Conservation (phyloP, 1,140 invertebrate genomes). For the Ylistrum balloti region DNA sequence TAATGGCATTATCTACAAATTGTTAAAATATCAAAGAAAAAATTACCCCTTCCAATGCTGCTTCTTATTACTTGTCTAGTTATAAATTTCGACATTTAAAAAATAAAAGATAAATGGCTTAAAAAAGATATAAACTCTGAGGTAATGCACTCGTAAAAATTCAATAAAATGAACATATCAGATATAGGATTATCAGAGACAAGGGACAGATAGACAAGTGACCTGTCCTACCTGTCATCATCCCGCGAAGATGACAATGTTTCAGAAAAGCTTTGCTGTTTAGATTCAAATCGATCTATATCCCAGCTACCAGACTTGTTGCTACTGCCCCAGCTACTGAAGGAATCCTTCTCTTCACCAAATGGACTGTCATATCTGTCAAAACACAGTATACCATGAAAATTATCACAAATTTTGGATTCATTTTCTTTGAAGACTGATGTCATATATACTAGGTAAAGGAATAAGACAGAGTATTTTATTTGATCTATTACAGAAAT, state of each 20-base stretch:
- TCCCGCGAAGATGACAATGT: slow-evolving; percentile 68
- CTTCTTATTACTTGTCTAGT: no score
- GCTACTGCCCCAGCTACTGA: slow-evolving; percentile 75
- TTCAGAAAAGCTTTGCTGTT: slow-evolving; percentile 72
- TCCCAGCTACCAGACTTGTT: slow-evolving; percentile 79
- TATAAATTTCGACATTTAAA: no score
- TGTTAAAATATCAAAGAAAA: no score
- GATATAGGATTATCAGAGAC: background rate
- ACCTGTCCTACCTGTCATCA: slow-evolving; percentile 72
- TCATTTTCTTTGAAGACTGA: no score
- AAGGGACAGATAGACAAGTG: background rate
- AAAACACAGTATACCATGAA: background rate
- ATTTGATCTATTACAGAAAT: background rate
- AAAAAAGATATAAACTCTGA: background rate
- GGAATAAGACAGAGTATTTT: no score
- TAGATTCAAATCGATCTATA: slow-evolving; percentile 79
- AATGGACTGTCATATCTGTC: slow-evolving; percentile 72
- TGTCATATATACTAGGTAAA: no score
- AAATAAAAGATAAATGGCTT: background rate
- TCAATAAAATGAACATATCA: background rate
- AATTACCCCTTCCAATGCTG: no score
- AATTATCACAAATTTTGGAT: no score
- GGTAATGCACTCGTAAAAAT: no score
- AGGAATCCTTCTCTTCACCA: slow-evolving; percentile 73
- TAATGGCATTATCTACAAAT: background rate